Conservation (phyloP, 2,888 invertebrate genomes). For the Autographa gamma region DNA sequence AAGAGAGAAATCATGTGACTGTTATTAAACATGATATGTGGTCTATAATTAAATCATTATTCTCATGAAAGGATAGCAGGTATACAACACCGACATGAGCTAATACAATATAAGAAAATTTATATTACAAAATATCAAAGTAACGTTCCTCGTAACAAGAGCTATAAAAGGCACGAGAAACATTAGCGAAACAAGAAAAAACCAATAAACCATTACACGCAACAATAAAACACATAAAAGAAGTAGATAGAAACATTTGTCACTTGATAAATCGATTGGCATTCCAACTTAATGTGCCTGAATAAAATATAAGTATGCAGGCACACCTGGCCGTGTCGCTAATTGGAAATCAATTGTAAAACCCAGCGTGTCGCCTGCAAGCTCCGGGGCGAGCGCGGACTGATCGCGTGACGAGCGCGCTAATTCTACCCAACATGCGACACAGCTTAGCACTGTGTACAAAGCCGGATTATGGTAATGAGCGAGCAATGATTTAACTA, state of each 20-base stretch:
- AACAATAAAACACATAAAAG: conserved; percentile 1
- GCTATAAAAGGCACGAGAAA: not conserved
- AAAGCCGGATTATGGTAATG: conserved; percentile 39
- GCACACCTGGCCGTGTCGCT: conserved; percentile 36
- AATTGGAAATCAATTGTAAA: conserved; percentile 53
- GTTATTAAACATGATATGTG: not conserved
- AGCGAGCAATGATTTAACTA: conserved; percentile 36
- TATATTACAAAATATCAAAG: not conserved
- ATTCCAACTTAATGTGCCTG: conserved; percentile 31
- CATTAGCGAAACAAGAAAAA: not conserved
- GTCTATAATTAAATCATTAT: not conserved
- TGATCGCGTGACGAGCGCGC: conserved; percentile 43
- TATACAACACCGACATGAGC: not conserved
- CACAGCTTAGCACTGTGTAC: conserved; percentile 35
- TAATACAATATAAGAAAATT: not conserved
- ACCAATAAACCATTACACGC: not conserved
- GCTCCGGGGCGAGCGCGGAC: conserved; percentile 10
- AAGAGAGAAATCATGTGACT: not conserved
- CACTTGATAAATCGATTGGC: conserved; percentile 28
- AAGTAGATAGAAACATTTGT: conserved; percentile 37
- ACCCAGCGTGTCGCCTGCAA: conserved; percentile 21
- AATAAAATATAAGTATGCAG: conserved; percentile 38
- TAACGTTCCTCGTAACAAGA: not conserved
- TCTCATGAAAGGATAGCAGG: not conserved
- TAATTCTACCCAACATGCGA: conserved; percentile 42